Evolutionary conservation across 2,797 vertebrate genomes (phyloP).

Genomic region (Sciurus vulgaris): DNA sequence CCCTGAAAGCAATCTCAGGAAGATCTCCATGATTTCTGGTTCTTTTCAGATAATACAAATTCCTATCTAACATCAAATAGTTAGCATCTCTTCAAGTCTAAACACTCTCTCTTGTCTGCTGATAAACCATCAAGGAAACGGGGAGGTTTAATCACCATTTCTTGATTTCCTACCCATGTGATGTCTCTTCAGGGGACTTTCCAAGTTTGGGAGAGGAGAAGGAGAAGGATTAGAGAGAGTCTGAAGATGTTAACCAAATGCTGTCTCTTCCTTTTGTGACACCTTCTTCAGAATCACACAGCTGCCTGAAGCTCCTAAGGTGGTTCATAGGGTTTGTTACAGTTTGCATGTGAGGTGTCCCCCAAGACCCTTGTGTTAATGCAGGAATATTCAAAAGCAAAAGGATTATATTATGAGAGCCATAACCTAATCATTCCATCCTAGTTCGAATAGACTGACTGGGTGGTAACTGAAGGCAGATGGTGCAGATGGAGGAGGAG

Average conservation of each 20-base stretch:
- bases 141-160: not conserved
- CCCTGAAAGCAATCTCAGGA: conserved; percentile 28
- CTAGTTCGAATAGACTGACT: too few relatives aligned
- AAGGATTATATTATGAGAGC: too few relatives aligned
- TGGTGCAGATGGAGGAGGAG: too few relatives aligned
- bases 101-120: not conserved
- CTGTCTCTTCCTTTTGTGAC: not conserved
- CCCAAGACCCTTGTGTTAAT: too few relatives aligned
- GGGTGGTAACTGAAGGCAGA: too few relatives aligned
- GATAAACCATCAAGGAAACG: not conserved
- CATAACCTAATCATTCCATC: too few relatives aligned
- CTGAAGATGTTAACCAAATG: not conserved
- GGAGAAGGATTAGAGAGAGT: fast-evolving
- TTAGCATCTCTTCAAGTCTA: conserved; percentile 2
- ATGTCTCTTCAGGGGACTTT: not conserved
- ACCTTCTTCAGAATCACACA: not conserved
- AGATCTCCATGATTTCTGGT: not conserved
- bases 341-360: too few relatives aligned
- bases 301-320: not conserved
- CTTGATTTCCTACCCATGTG: not conserved
- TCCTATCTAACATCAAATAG: not conserved
- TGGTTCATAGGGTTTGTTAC: too few relatives aligned
- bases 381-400: too few relatives aligned
- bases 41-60: conserved; percentile 5
- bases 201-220: not conserved